These are phyloP conservation scores for Drosophila nikananu DNA, from an alignment of 1,140 invertebrate genomes.

Conservation along the genomic window DNA sequence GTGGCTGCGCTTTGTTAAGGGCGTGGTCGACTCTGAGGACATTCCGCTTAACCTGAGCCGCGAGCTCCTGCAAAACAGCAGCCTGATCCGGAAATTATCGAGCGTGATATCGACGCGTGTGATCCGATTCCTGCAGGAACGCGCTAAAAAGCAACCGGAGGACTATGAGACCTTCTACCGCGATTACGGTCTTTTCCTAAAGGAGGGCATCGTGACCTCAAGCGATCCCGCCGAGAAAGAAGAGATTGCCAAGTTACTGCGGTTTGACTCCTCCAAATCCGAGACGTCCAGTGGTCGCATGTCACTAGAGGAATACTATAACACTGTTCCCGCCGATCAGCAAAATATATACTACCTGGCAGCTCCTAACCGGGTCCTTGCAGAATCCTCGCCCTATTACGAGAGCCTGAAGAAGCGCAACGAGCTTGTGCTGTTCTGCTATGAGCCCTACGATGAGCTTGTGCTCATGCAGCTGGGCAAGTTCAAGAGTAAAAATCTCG, in stretches of 20 bases:
- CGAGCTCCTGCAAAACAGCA: constrained; percentile 97
- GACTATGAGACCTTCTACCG: constrained; percentile 95
- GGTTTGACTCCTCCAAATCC: constrained; percentile 96
- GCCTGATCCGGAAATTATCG: constrained; percentile 94
- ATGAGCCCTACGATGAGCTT: constrained; percentile 97
- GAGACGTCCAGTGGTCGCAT: constrained; percentile 89
- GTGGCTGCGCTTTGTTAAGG: constrained; percentile 97
- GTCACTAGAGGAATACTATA: constrained; percentile 94
- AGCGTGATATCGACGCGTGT: constrained; percentile 94
- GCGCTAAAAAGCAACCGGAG: constrained; percentile 93
- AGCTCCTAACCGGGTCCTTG: constrained; percentile 95
- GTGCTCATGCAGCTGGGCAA: constrained; percentile 95
- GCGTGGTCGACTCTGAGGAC: constrained; percentile 99
- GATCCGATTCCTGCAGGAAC: constrained; percentile 94
- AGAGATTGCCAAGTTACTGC: constrained; percentile 95
- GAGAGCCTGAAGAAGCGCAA: constrained; percentile 95
- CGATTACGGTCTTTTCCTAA: constrained; percentile 96
- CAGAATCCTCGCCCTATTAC: constrained; percentile 97
- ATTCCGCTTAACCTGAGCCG: constrained; percentile 98
- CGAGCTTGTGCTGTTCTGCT: constrained; percentile 97
- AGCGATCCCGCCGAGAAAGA: constrained; percentile 94
- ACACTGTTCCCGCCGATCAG: constrained; percentile 91
- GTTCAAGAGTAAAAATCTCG: constrained; percentile 92
- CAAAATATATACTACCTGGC: constrained; percentile 97
- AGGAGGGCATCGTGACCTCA: constrained; percentile 96